Evolutionary conservation across 2,797 vertebrate species (phyloP), one percentile per base, ranked within the genome.

Genomic region (Chaetophractus vellerosus): DNA sequence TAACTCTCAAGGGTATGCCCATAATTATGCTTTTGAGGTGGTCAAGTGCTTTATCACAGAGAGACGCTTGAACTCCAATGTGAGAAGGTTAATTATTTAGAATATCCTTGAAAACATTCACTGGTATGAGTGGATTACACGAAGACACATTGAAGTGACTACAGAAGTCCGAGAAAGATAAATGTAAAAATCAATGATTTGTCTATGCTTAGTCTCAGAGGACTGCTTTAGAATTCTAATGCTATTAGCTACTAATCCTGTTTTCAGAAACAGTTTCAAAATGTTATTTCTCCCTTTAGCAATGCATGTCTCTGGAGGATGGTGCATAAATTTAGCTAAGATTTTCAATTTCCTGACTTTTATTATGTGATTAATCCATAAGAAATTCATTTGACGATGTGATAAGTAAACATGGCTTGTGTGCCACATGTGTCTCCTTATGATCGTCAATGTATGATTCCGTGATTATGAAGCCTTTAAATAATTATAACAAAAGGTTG

Each of bases 81-180:
- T 97, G 95, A 96, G 90, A 94, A 97, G 97, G 97, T 98, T 98
- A 98, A 97, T 97, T 97, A 97, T 97, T 96, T 98, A 92, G 93
- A 96, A 94, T 92, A 97, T 80, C 75, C 95, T 96, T 97, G 93
- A 97, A 97, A 96, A 96, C 66, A 95, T 96, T 96, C 92, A 89
- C 64, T 87, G 52, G 92, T 94, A 91, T 95, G 96, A 97, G 95
- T 97, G 88, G 96, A 97, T 97, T 97, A 95, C 90, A 93, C 33
- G 92, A 91, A 96, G 95, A 95, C 75, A 96, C 90, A 88, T 96
- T 97, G 88, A 96, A 94, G 90, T 94, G 82, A 97, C 96, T 96
- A 87, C 38, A 84, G 41, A 96, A 93, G 91, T 92, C 90, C 72
- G 81, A 93, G 88, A 81, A 97, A 97, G 95, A 97, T 95, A 95